These are phyloP conservation scores for Chaetodon trifascialis DNA, from an alignment of 2,113 vertebrate genomes.

Conservation along the genomic window DNA sequence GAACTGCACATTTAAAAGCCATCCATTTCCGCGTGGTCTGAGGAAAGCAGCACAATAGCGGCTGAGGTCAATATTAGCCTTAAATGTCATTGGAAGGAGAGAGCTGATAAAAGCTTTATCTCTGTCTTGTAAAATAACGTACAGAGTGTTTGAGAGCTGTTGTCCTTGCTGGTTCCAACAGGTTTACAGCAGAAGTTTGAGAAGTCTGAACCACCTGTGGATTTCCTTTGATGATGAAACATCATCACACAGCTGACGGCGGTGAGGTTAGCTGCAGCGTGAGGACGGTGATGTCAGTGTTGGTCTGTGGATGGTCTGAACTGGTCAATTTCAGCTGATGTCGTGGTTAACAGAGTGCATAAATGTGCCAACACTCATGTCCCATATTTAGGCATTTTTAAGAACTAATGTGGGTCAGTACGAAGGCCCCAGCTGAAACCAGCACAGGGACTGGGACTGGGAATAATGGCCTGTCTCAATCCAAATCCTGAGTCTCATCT, in stretches of 20 bases:
- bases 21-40: conserved; percentile 28
- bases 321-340: not conserved
- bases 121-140: conserved; percentile 5
- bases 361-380: not conserved
- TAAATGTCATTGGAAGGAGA: conserved; percentile 56
- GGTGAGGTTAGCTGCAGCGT: not conserved
- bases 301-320: not conserved
- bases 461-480: not conserved
- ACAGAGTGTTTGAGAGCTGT: not conserved
- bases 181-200: not conserved
- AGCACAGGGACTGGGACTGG: not conserved
- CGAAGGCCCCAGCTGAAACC: not conserved
- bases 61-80: conserved; percentile 62
- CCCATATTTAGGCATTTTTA: not conserved
- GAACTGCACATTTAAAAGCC: conserved; percentile 65
- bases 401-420: not conserved
- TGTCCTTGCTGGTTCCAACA: not conserved
- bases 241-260: not conserved
- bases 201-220: conserved; percentile 11
- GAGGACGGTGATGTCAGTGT: not conserved
- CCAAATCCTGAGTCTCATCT: not conserved
- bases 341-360: not conserved
- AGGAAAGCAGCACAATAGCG: conserved; percentile 18
- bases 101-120: conserved; percentile 44
- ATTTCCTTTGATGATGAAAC: not conserved